These are phyloP conservation scores for Darevskia mixta DNA, from an alignment of 2,797 vertebrate genomes.

Conservation along the genomic window DNA sequence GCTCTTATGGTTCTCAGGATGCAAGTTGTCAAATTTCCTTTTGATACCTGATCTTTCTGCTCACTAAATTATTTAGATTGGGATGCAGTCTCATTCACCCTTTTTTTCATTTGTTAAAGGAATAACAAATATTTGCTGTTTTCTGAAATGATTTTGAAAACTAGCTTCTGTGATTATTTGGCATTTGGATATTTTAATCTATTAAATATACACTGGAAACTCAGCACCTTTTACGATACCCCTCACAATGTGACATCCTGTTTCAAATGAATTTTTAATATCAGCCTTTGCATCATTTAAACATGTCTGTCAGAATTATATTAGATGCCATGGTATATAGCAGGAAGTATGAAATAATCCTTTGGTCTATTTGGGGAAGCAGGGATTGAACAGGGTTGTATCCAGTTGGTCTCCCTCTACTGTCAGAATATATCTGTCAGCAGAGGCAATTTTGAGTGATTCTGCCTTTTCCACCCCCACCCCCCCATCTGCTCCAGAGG, in stretches of 20 bases:
- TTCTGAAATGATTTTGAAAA: neutral
- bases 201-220: neutral
- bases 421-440: neutral
- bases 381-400: neutral
- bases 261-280: neutral
- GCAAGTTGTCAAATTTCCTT: constrained; percentile 46
- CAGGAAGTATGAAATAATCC: constrained; percentile 2
- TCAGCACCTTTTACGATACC: neutral
- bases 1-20: neutral
- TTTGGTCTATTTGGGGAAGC: neutral
- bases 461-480: neutral
- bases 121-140: neutral
- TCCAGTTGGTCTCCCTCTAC: neutral
- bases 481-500: neutral
- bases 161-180: neutral
- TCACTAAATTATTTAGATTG: constrained; percentile 59
- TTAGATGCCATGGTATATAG: neutral
- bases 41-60: constrained; percentile 40
- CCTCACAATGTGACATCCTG: neutral
- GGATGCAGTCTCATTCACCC: constrained; percentile 42
- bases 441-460: neutral
- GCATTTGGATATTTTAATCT: neutral
- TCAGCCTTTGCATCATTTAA: neutral
- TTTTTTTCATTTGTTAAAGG: neutral
- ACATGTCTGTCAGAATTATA: fast-evolving